Evolutionary conservation across 2,888 invertebrate species (phyloP), one percentile per base, ranked within the genome.

Genomic region (Rhopalosiphum nymphaeae): DNA sequence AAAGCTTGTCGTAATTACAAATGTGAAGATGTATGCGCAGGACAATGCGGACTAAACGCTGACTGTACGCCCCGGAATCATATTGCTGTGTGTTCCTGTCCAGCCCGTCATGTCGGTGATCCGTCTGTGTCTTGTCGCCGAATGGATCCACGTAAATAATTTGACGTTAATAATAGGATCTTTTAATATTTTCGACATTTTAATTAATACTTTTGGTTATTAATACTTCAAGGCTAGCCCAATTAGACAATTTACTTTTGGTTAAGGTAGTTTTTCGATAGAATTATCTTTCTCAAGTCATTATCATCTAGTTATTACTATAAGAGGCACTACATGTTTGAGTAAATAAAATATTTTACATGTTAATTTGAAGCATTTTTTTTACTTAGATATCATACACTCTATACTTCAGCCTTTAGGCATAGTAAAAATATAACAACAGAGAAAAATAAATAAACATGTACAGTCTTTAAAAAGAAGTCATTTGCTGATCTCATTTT

Each of bases 1-100:
- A 97, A 97, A 95, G 97, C 97, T 46, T 98, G 98, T 95, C 97
- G 97, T 94, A 97, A 97, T 96, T 97, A 97, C 95, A 97, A 97
- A 94, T 98, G 98, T 95, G 96, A 98, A 92, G 97, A 98, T 96
- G 98, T 98, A 7, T 98, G 98, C 95, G 96, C 97, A 21, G 97
- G 97, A 42, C 96, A 97, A 49, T 98, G 98, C 95, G 98, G 98
- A 29, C 95, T 96, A 57, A 97, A 97, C 95, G 97, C 98, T 49
- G 96, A 97, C 95, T 98, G 98, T 95, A 97, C 97, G 95, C 97
- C 98, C 94, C 97, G 97, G 95, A 97, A 97, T 95, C 98, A 98
- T 95, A 96, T 98, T 13, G 97, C 98, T 0, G 97, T 97, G 10
- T 98, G 98, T 95, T 97, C 97, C 57, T 98, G 98, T 95, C 97